Evolutionary conservation across 2,888 invertebrate genomes (phyloP).

Genomic region (Machimus atricapillus): DNA sequence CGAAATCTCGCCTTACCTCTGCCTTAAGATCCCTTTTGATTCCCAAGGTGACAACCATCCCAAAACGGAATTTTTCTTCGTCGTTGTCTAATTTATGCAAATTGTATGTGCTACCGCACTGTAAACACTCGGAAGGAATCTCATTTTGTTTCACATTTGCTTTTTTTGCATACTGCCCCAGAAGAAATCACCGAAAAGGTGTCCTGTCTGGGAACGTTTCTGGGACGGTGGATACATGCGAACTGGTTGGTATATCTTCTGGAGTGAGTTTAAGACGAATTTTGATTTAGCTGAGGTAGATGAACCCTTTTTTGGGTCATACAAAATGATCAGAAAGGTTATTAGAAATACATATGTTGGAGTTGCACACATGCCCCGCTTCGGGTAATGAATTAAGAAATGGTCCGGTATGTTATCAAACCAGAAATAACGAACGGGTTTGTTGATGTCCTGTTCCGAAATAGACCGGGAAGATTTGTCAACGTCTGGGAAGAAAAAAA

Average conservation of each 20-base stretch:
- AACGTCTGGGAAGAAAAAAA: background rate
- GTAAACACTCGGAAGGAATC: conserved; percentile 10
- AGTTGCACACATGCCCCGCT: background rate
- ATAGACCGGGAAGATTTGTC: background rate
- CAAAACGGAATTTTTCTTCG: background rate
- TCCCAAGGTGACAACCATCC: background rate
- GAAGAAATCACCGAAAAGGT: background rate
- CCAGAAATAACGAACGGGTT: background rate
- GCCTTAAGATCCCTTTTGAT: background rate
- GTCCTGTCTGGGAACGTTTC: background rate
- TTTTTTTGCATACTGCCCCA: background rate
- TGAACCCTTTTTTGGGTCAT: conserved; percentile 1
- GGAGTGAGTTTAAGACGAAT: background rate
- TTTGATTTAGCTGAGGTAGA: background rate
- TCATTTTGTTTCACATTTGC: background rate
- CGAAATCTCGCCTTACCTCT: background rate
- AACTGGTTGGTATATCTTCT: background rate
- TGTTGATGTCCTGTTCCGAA: background rate
- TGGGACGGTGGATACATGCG: background rate
- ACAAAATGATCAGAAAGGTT: background rate
- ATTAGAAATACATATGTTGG: background rate
- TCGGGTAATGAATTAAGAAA: background rate
- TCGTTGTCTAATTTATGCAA: conserved; percentile 21
- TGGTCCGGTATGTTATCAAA: background rate
- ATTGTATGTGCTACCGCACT: conserved; percentile 14